A percentile compares a stretch with the other conserved stretches of the same genome.
Conservation (phyloP, 2,888 invertebrate genomes). For the Tenodera sinensis region DNA sequence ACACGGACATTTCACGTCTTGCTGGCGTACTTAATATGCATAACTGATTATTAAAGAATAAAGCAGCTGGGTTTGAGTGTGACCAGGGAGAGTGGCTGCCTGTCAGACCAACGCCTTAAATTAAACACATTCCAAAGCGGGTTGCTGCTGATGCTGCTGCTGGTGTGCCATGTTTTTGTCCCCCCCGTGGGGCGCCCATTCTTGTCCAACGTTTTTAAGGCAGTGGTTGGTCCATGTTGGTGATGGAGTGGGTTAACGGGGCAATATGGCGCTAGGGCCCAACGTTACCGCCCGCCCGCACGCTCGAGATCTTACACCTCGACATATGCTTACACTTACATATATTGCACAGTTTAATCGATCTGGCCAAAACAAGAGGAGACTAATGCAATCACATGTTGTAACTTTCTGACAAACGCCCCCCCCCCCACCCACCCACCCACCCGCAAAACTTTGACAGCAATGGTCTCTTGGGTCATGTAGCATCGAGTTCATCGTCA, state of each 20-base stretch:
- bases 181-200: conserved; percentile 17
- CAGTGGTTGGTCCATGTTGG: conserved; percentile 13
- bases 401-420: too few relatives aligned
- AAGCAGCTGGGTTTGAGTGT: conserved; percentile 5
- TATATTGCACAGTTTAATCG: not conserved
- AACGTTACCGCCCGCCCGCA: too few relatives aligned
- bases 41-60: conserved; percentile 29
- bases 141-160: conserved; percentile 7
- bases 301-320: too few relatives aligned
- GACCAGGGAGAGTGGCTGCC: conserved; percentile 2
- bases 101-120: conserved; percentile 29
- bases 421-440: too few relatives aligned
- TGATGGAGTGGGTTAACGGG: not conserved
- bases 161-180: conserved; percentile 1
- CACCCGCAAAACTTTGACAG: too few relatives aligned
- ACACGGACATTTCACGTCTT: conserved; percentile 19
- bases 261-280: not conserved
- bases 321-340: too few relatives aligned
- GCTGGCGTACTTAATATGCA: conserved; percentile 29
- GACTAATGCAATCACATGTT: too few relatives aligned
- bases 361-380: not conserved
- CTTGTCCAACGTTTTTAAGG: conserved; percentile 16
- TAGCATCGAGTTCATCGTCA: too few relatives aligned
- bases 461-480: too few relatives aligned
- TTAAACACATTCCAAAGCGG: conserved; percentile 30